A percentile compares a stretch with the other conserved stretches of the same genome.
Conservation (phyloP, 2,113 vertebrate species). For the Rafetus swinhoei region DNA sequence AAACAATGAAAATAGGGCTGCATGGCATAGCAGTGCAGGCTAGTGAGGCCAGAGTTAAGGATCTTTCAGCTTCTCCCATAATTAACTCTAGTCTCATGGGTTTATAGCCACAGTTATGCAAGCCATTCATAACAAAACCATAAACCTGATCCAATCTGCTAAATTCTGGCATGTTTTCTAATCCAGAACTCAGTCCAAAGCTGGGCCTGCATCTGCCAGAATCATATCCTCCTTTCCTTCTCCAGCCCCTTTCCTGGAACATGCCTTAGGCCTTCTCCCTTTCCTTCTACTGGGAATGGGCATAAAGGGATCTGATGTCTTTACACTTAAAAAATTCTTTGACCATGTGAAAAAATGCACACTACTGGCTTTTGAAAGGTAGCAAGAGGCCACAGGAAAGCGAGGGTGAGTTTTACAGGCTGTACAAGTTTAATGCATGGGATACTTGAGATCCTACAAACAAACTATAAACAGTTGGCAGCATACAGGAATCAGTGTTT, state of each 20-base stretch:
- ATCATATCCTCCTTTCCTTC: neutral
- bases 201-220: neutral
- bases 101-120: neutral
- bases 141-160: neutral
- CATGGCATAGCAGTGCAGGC: neutral
- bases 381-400: neutral
- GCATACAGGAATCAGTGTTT: neutral
- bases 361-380: neutral
- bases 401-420: neutral
- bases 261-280: neutral
- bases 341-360: neutral
- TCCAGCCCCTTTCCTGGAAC: neutral
- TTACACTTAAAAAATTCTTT: neutral
- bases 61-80: constrained; percentile 10
- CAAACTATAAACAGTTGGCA: neutral
- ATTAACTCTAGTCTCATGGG: neutral
- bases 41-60: neutral
- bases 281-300: neutral
- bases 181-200: neutral
- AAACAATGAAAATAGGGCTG: neutral
- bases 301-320: neutral
- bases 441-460: neutral
- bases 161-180: neutral
- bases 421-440: neutral
- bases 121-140: neutral